Percentiles rank a stretch among this genome's conserved stretches.
Conservation (phyloP, 2,113 vertebrate species). For the Phyllopteryx taeniolatus region DNA sequence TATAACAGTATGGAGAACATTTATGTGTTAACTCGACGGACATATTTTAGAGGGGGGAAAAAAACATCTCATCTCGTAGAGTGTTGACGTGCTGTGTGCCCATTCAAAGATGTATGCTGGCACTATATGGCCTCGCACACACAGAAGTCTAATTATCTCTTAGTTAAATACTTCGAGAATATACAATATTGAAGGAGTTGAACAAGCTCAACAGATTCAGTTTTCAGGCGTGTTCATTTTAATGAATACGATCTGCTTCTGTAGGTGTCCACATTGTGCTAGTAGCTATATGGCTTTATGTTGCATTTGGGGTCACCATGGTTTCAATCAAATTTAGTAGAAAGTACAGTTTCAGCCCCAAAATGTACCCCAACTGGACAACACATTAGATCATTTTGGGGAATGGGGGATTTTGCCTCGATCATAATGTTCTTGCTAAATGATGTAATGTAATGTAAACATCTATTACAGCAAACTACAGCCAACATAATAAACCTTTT, state of each 20-base stretch:
- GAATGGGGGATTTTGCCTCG: too few species aligned
- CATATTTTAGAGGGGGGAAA: background rate
- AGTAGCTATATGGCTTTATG: too few species aligned
- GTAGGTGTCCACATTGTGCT: too few species aligned
- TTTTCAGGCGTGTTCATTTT: background rate
- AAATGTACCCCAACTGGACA: too few species aligned
- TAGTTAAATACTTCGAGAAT: background rate
- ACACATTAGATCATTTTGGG: too few species aligned
- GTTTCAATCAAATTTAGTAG: too few species aligned
- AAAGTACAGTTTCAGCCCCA: too few species aligned
- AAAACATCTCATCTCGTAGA: background rate
- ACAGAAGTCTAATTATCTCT: background rate
- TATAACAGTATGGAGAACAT: background rate
- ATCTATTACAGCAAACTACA: too few species aligned
- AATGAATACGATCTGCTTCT: background rate
- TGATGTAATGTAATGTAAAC: too few species aligned
- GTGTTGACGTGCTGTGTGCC: background rate
- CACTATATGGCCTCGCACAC: background rate
- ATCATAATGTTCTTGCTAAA: too few species aligned
- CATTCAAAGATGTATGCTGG: background rate
- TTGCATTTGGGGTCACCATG: too few species aligned
- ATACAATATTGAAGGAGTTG: background rate
- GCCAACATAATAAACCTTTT: too few species aligned
- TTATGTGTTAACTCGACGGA: background rate
- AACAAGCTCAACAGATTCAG: background rate